phyloP scores from a whole-genome alignment of 2,113 vertebrate genomes.

The Laterallus jamaicensis region DNA sequence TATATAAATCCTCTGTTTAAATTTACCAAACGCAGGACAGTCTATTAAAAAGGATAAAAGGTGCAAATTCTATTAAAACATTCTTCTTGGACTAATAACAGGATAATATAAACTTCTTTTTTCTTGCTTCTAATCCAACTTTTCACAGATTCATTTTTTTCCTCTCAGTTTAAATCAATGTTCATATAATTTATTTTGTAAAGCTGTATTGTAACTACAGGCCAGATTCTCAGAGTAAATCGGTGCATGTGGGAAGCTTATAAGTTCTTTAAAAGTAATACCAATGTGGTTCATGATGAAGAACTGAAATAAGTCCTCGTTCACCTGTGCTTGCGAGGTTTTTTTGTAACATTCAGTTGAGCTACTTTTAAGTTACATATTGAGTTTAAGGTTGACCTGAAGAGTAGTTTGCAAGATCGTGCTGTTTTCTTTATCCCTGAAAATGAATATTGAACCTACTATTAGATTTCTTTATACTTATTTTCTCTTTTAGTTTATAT shows the following conservation, averaged over 20 bases:
- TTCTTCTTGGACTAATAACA: not conserved
- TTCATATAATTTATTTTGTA: not conserved
- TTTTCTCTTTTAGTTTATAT: not conserved
- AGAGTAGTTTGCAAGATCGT: not conserved
- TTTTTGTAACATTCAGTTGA: not conserved
- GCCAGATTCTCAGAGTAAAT: not conserved
- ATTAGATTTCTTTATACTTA: not conserved
- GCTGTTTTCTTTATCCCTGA: not conserved
- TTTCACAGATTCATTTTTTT: not conserved
- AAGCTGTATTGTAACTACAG: not conserved
- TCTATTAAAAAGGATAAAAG: not conserved
- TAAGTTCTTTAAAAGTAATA: not conserved
- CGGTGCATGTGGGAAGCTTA: not conserved
- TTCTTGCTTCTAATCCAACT: not conserved
- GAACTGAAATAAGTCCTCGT: not conserved
- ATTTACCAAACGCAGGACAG: not conserved
- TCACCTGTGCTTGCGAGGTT: not conserved
- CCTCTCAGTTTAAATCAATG: not conserved
- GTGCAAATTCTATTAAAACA: not conserved
- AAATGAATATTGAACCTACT: not conserved
- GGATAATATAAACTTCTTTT: not conserved
- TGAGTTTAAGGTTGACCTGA: not conserved
- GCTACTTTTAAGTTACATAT: not conserved
- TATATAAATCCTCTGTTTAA: not conserved
- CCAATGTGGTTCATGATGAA: rapidly evolving